phyloP scores from a whole-genome alignment of 1,140 invertebrate genomes.

The Drosophila tani region DNA sequence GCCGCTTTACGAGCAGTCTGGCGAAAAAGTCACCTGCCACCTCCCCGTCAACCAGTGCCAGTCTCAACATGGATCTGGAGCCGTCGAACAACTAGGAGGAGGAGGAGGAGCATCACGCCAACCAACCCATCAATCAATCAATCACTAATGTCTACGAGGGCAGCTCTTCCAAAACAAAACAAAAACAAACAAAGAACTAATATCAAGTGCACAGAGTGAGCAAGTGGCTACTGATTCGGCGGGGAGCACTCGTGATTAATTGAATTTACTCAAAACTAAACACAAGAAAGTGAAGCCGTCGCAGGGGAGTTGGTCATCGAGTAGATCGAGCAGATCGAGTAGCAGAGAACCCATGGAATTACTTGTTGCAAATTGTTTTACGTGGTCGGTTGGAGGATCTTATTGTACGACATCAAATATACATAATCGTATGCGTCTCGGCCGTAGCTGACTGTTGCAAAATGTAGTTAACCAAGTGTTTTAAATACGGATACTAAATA shows the following conservation, averaged over 20 bases:
- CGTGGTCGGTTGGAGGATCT: slow-evolving; percentile 20
- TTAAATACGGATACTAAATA: slow-evolving; percentile 16
- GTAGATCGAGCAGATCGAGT: not conserved
- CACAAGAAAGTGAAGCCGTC: slow-evolving; percentile 22
- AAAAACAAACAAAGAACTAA: slow-evolving; percentile 41
- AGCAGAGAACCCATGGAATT: slow-evolving; percentile 11
- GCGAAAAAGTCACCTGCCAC: slow-evolving; percentile 43
- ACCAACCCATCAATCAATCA: slow-evolving; percentile 48
- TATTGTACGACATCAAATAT: slow-evolving; percentile 35
- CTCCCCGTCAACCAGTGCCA: slow-evolving; percentile 52
- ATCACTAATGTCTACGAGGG: slow-evolving; percentile 38
- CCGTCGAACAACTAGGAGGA: slow-evolving; percentile 58
- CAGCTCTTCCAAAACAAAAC: slow-evolving; percentile 43
- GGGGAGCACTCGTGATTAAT: slow-evolving; percentile 52
- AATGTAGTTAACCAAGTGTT: slow-evolving; percentile 48
- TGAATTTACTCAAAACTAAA: slow-evolving; percentile 52
- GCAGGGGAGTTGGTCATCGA: slow-evolving; percentile 40
- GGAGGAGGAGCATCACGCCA: slow-evolving; percentile 47
- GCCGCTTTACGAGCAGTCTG: slow-evolving; percentile 53
- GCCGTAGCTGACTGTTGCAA: slow-evolving; percentile 50
- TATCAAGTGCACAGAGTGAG: slow-evolving; percentile 38
- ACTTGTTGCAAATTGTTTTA: slow-evolving; percentile 38
- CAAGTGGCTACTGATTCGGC: slow-evolving; percentile 9
- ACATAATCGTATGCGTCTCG: slow-evolving; percentile 39
- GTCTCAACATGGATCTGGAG: slow-evolving; percentile 58